Evolutionary conservation across 2,113 vertebrate genomes (phyloP), one percentile per base, ranked within the genome.

Genomic region (Platysteira castanea): DNA sequence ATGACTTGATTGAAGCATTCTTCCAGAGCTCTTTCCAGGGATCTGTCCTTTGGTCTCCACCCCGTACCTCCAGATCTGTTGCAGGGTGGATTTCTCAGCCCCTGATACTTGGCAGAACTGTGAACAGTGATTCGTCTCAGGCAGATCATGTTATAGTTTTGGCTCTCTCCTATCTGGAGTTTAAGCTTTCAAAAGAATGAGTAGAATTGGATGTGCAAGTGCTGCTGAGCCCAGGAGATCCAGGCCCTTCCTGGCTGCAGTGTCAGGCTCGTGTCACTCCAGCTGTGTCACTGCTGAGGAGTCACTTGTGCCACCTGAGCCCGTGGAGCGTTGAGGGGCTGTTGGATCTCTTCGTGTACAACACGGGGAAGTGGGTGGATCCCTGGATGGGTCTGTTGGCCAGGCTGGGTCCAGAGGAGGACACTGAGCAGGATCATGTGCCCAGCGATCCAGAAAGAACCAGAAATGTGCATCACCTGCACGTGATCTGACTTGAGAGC

Each of bases 181-280:
- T 71, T 5, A 42, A 17, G 15, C 65, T 96, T 91, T 67, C 33
- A 65, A n/a, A 87, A 81, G 56, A 74, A 28, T 0, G 17, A 63
- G 52, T 64, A 13, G 39, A 50, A 16, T 23, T 69, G 50, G 28
- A 31, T 70, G 42, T 59, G 14, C 39, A 50, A 54, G 39, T 92
- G 74, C 84, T 46, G 24, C 64, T 91, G 93, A 63, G 52, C 52
- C 41, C 16, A 0, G 60, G 84, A 61, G 42, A 47, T 47, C 56
- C 83, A 68, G 37, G 22, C 8, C 35, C 35, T 28, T 63, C 35
- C 53, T 35, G 81, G 28, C 50, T 60, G 65, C 1, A 1, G 39
- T 2, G 1, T 42, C 13, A 7, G 67, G 49, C 57, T 71, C 0
- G 1, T 44, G 6, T n/a, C 2, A 1, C 10, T 71, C 53, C 37